Percentiles rank a stretch among this genome's conserved stretches.
Evolutionary conservation across 2,113 vertebrate species (phyloP).

Genomic region (Neolamprologus sp.): DNA sequence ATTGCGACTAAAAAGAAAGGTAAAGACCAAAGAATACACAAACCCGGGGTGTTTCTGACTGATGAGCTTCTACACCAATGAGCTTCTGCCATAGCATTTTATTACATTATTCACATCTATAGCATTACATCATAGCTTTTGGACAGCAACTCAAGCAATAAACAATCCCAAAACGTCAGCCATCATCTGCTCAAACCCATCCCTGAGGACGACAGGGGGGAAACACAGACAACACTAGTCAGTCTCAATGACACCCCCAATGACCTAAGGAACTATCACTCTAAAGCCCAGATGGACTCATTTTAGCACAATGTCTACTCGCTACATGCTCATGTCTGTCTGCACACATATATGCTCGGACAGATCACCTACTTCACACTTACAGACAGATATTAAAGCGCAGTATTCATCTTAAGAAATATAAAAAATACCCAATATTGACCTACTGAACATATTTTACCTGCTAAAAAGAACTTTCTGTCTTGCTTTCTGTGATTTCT

Average conservation of each 20-base stretch:
- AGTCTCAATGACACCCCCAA: not conserved
- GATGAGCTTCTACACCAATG: not conserved
- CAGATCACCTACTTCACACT: not conserved
- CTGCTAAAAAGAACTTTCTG: not conserved
- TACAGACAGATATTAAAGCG: not conserved
- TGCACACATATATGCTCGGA: not conserved
- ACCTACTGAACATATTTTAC: not conserved
- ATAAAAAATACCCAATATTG: not conserved
- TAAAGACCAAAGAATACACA: not conserved
- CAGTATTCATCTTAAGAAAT: not conserved
- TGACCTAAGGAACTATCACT: not conserved
- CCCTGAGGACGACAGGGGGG: not conserved
- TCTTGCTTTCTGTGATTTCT: not conserved
- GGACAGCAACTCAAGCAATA: not conserved
- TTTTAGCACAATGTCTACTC: not conserved
- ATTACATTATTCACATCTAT: not conserved
- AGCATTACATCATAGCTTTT: not conserved
- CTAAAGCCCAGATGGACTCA: not conserved
- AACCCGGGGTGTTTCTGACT: not conserved
- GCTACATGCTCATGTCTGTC: not conserved
- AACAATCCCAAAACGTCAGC: not conserved
- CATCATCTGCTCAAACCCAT: conserved; percentile 11
- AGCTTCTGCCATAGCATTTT: not conserved
- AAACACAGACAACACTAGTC: not conserved
- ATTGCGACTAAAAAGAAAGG: not conserved